phyloP scores from a whole-genome alignment of 2,797 vertebrate genomes.

The Orestias chungarensis region DNA sequence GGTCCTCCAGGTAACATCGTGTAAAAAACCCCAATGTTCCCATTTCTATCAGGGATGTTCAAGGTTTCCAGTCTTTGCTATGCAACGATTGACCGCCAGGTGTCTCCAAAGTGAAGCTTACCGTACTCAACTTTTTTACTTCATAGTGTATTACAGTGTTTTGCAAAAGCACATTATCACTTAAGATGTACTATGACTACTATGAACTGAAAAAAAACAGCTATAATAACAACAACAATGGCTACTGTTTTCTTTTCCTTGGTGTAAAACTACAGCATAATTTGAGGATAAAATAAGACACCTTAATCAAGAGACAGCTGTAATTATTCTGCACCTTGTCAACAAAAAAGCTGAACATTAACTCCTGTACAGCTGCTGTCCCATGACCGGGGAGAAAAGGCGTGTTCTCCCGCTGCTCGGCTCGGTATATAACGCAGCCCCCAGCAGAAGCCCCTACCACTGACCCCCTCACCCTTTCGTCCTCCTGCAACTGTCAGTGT shows the following conservation, averaged over 20 bases:
- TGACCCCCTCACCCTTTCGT: neutral
- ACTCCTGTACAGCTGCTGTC: slow-evolving; percentile 54
- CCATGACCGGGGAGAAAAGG: slow-evolving; percentile 68
- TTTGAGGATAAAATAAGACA: slow-evolving; percentile 44
- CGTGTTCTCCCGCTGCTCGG: slow-evolving; percentile 50
- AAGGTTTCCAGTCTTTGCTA: neutral
- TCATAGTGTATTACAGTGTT: neutral
- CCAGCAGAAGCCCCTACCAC: slow-evolving; percentile 9
- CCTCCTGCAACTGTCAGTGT: neutral
- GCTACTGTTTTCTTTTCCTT: slow-evolving; percentile 12
- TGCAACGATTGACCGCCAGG: slow-evolving; percentile 22
- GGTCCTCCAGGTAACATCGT: too few species aligned
- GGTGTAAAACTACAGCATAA: slow-evolving; percentile 28
- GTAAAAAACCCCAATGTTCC: too few species aligned
- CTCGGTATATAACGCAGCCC: slow-evolving; percentile 58
- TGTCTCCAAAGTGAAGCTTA: slow-evolving; percentile 23
- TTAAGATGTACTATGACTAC: slow-evolving; percentile 19
- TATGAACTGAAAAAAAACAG: slow-evolving; percentile 16
- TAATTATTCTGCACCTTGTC: slow-evolving; percentile 52
- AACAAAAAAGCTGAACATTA: slow-evolving; percentile 76
- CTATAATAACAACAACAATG: slow-evolving; percentile 42
- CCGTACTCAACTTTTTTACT: neutral
- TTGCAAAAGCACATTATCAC: neutral
- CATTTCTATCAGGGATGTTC: neutral
- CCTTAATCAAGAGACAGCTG: slow-evolving; percentile 43